Conservation (phyloP, 2,113 vertebrate species). For the Thalassoma bifasciatum region DNA sequence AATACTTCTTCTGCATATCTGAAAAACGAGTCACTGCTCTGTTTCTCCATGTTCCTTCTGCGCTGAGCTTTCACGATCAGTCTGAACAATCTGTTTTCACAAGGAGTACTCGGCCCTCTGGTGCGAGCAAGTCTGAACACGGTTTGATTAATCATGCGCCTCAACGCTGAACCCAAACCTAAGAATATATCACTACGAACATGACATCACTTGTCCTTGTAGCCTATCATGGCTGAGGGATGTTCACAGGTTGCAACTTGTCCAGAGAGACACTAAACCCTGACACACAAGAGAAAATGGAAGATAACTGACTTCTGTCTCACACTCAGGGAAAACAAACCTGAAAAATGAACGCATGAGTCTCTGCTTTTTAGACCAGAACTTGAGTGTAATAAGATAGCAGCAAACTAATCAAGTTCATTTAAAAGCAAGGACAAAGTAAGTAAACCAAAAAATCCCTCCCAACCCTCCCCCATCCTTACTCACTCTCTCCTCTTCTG, state of each 20-base stretch:
- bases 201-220: slow-evolving; percentile 67
- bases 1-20: background rate
- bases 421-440: background rate
- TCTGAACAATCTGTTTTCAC: slow-evolving; percentile 47
- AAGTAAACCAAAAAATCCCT: background rate
- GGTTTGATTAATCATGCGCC: slow-evolving; percentile 48
- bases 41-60: background rate
- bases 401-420: background rate
- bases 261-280: slow-evolving; percentile 44
- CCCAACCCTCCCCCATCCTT: slow-evolving; percentile 10
- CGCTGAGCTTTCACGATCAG: background rate
- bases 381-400: background rate
- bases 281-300: slow-evolving; percentile 51
- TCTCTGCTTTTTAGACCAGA: background rate
- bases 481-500: slow-evolving; percentile 2
- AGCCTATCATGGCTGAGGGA: slow-evolving; percentile 48
- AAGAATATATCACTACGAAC: slow-evolving; percentile 58
- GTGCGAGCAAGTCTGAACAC: slow-evolving; percentile 67
- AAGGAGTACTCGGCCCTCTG: slow-evolving; percentile 33
- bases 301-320: slow-evolving; percentile 21
- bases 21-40: background rate
- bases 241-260: slow-evolving; percentile 64
- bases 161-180: slow-evolving; percentile 46
- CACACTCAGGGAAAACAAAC: background rate
- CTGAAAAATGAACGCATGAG: background rate